phyloP scores from a whole-genome alignment of 2,113 vertebrate genomes.

The Salvelinus sp. region DNA sequence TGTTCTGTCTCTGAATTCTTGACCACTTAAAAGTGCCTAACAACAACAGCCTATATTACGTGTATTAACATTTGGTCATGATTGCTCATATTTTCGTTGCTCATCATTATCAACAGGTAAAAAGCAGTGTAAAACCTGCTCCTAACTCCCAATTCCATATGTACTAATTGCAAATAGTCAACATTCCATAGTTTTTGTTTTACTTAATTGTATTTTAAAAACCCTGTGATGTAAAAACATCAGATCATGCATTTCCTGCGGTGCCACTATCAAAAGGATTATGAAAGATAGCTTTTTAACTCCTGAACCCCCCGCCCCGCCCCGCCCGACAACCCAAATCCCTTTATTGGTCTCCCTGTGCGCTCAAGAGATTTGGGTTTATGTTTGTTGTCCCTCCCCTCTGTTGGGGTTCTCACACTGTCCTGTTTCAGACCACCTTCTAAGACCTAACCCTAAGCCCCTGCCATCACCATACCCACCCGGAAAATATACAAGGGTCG shows the following conservation, averaged over 20 bases:
- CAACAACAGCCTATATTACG: no score
- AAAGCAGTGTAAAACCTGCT: no score
- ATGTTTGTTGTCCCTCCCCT: constrained; percentile 80
- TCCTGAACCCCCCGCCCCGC: constrained; percentile 56
- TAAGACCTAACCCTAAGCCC: constrained; percentile 73
- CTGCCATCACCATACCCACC: constrained; percentile 62
- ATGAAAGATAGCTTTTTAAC: constrained; percentile 82
- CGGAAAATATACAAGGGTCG: constrained; percentile 77
- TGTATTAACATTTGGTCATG: no score
- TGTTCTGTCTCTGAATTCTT: no score
- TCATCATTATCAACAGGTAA: no score
- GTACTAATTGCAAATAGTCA: not conserved
- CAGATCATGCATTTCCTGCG: constrained; percentile 78
- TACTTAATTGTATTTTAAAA: constrained; percentile 49
- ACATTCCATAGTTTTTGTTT: constrained; percentile 21
- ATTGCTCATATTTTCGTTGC: no score
- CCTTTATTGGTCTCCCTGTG: constrained; percentile 78
- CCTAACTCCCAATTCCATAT: no score
- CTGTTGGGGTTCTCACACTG: constrained; percentile 76
- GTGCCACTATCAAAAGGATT: constrained; percentile 78
- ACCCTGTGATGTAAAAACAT: constrained; percentile 60
- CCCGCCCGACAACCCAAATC: constrained; percentile 71
- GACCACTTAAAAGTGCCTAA: no score
- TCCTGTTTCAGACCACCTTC: constrained; percentile 79
- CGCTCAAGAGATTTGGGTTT: constrained; percentile 79